Conservation (phyloP, 2,113 vertebrate species). For the Apteryx mantelli region DNA sequence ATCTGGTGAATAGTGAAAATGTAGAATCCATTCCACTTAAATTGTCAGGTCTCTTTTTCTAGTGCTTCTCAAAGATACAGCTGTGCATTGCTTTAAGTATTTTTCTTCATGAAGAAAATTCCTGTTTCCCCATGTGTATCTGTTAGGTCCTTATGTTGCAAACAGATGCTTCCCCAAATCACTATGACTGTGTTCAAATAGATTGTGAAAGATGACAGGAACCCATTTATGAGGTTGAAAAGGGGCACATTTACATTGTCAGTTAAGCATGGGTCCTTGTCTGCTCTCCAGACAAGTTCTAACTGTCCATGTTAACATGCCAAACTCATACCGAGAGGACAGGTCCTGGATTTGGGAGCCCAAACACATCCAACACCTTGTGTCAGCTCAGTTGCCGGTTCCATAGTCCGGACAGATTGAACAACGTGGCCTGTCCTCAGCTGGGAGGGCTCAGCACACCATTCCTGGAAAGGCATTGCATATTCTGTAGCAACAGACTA, state of each 20-base stretch:
- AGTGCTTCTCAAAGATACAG: neutral
- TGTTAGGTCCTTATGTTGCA: neutral
- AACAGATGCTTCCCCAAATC: neutral
- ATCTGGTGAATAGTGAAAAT: neutral
- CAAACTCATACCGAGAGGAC: neutral
- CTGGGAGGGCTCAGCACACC: neutral
- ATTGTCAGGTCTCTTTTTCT: neutral
- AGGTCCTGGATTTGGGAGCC: neutral
- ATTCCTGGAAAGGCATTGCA: neutral
- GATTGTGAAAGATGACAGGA: neutral
- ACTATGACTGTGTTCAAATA: neutral
- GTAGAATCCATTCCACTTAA: neutral
- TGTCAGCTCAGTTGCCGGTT: neutral
- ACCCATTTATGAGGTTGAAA: neutral
- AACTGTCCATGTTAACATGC: neutral
- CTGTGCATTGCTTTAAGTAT: neutral
- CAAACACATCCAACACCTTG: accelerated
- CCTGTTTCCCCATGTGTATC: neutral
- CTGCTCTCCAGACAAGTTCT: neutral
- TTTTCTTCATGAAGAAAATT: neutral
- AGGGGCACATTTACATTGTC: neutral
- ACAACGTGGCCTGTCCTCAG: accelerated
- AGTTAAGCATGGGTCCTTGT: neutral
- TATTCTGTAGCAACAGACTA: neutral
- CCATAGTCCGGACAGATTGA: neutral